Percentiles rank a stretch among this genome's conserved stretches.
These are phyloP conservation scores for Pseudomyrmex dendroicus DNA, from an alignment of 1,140 invertebrate species.

Conservation along the genomic window DNA sequence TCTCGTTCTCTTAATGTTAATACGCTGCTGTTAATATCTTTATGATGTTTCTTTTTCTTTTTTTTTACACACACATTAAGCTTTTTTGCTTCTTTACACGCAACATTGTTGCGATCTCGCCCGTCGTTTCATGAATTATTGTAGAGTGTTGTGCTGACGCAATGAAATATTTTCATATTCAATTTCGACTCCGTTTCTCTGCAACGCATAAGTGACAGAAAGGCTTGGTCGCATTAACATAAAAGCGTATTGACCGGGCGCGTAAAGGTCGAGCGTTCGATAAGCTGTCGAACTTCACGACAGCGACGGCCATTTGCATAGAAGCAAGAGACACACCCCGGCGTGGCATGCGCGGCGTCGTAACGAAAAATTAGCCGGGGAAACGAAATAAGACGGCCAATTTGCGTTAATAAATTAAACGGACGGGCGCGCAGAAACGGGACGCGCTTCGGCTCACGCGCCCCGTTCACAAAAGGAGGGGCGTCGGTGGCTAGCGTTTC, in stretches of 20 bases:
- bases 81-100: no score
- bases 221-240: constrained; percentile 16
- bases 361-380: constrained; percentile 6
- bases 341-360: background rate
- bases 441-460: background rate
- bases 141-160: background rate
- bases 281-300: constrained; percentile 7
- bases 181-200: background rate
- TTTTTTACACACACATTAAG: no score
- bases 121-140: no score
- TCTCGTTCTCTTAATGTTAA: no score
- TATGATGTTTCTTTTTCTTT: no score
- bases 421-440: background rate
- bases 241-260: background rate
- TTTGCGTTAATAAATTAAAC: constrained; percentile 50
- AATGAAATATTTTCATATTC: background rate
- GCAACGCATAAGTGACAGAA: background rate
- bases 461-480: background rate
- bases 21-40: no score
- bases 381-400: constrained; percentile 17
- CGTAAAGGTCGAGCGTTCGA: background rate
- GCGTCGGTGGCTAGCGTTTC: constrained; percentile 10
- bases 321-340: background rate
- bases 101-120: no score
- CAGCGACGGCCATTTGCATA: constrained; percentile 12